Evolutionary conservation across 2,888 invertebrate species (phyloP), one percentile per base, ranked within the genome.

Genomic region (Thera obeliscata): DNA sequence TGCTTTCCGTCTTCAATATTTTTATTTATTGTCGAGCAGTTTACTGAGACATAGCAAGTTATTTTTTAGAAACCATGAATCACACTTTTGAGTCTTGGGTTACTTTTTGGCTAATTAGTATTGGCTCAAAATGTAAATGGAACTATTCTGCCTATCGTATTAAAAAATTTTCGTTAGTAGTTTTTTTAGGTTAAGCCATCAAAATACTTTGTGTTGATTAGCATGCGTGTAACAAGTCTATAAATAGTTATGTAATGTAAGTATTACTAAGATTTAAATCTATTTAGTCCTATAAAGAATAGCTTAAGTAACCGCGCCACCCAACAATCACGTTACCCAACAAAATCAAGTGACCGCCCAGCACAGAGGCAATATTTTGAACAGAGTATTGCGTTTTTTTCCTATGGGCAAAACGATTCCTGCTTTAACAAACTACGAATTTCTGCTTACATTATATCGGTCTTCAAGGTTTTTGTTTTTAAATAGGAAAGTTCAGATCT

Each of bases 261-360:
- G 65, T 52, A 56, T 56, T 41, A 38, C 38, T 56, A 46, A 66
- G 50, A 69, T 69, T 69, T 54, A 65, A 66, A 62, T 65, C 58
- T 64, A 64, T 68, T 65, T 66, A 59, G 56, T 56, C 62, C 63
- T 69, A 72, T 75, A 73, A 74, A 71, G 56, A 66, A 69, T 69
- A 56, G 36, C 58, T 69, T 69, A 70, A 67, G 66, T 68, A 70
- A 60, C 56, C 56, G 60, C 56, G 38, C 56, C 61, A 12, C 57
- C 66, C 66, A 60, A 62, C 61, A 63, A 67, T 61, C 68, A 69
- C 67, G 69, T 73, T 60, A 71, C 67, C 68, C 60, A 55, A 63
- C 60, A 60, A 71, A 72, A 72, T 72, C 73, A 73, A 22, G 69
- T 73, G 71, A 71, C 72, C 74, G 57, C 68, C 66, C 59, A 57